Base-by-base conservation (phyloP, 2,888 invertebrate species). In the Sinotaia quadrata region DNA sequence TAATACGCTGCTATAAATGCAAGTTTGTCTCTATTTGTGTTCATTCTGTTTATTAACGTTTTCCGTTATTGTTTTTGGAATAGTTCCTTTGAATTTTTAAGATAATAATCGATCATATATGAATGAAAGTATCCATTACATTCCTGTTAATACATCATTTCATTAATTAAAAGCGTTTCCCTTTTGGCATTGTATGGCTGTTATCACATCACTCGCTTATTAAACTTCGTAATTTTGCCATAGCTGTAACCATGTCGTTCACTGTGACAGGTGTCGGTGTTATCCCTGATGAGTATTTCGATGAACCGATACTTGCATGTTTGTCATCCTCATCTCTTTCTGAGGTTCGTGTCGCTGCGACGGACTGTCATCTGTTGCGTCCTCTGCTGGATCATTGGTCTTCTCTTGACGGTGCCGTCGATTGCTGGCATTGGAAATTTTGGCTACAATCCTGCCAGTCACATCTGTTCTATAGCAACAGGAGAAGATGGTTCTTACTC, bases 221-320 rank as follows among this genome's bases (percentile, higher is more conserved):
- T n/a, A n/a, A n/a, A n/a, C n/a, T n/a, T n/a, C n/a, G n/a, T n/a
- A n/a, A n/a, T n/a, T n/a, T n/a, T n/a, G n/a, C n/a, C n/a, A 41
- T 41, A 41, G 41, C 2, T 41, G n/a, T 41, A n/a, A n/a, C n/a
- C n/a, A n/a, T n/a, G n/a, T n/a, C n/a, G n/a, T n/a, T n/a, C n/a
- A n/a, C n/a, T n/a, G n/a, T n/a, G 24, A 27, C 63, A 63, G 63
- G 41, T 37, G 52, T 67, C 67, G 18, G n/a, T 56, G 1, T 2
- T 54, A 21, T 52, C 54, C 8, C 61, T 68, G 37, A 24, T 52
- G 1, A 54, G 44, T 44, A 68, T 68, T 56, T 54, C 67, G 24
- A n/a, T 68, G 21, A 68, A 68, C 60, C 67, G 67, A 31, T 68
- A 68, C 61, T 37, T 61, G 33, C 60, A 61, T 44, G 67, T 68